Conservation (phyloP, 1,140 invertebrate genomes). For the Cherax quadricarinatus region DNA sequence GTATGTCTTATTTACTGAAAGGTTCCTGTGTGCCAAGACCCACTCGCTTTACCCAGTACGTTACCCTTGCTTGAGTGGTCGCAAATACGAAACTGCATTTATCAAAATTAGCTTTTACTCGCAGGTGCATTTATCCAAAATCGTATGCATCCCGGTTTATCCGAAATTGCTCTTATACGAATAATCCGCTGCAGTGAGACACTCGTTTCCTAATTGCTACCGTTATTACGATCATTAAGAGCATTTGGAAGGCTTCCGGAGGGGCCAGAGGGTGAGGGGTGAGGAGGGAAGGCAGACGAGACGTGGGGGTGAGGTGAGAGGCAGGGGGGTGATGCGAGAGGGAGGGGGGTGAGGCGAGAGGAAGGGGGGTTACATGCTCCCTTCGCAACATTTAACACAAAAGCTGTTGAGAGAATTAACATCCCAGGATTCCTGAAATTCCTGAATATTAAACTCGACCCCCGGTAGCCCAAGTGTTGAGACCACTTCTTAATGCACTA, state of each 20-base stretch:
- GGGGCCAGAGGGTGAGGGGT: not conserved
- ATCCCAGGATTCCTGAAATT: not conserved
- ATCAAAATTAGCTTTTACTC: too few species aligned
- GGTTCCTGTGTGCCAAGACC: too few species aligned
- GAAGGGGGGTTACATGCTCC: not conserved
- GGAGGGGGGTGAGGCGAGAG: not conserved
- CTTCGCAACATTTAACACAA: conserved; percentile 18
- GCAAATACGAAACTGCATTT: too few species aligned
- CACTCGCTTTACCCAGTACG: too few species aligned
- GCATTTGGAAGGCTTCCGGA: conserved; percentile 8
- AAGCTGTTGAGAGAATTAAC: conserved; percentile 5
- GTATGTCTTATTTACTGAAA: too few species aligned
- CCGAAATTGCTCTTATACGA: not conserved
- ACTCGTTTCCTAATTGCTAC: conserved; percentile 14
- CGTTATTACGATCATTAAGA: conserved; percentile 7
- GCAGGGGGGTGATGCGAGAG: not conserved
- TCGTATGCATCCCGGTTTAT: too few species aligned
- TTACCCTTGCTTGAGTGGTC: too few species aligned
- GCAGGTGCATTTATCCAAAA: too few species aligned
- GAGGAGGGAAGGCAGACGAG: not conserved
- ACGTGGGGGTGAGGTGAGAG: not conserved
- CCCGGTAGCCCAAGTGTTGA: not conserved
- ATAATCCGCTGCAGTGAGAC: not conserved
- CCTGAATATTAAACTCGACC: not conserved
- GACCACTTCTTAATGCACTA: not conserved